phyloP scores from a whole-genome alignment of 2,888 invertebrate genomes.

The Parnassius orleans region DNA sequence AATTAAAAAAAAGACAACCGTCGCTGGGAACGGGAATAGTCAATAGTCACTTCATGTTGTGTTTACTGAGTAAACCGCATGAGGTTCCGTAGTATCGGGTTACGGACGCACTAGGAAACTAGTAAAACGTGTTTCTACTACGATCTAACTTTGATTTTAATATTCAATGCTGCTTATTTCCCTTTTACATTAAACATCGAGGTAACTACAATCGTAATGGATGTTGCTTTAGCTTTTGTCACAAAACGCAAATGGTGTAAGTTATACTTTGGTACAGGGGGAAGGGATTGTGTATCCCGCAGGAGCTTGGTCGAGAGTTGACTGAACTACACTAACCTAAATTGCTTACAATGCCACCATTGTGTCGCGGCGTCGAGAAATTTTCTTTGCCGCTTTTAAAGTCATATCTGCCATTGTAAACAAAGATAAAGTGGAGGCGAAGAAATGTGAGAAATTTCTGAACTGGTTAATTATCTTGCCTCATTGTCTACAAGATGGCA shows the following conservation, averaged over 20 bases:
- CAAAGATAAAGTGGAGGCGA: slow-evolving; percentile 41
- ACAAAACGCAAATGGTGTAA: background rate
- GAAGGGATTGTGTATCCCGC: slow-evolving; percentile 64
- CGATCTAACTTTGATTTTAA: background rate
- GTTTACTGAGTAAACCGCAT: slow-evolving; percentile 74
- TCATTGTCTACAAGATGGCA: slow-evolving; percentile 25
- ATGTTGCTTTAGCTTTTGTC: slow-evolving; percentile 25
- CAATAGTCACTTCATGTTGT: slow-evolving; percentile 80
- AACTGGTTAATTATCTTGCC: slow-evolving; percentile 31
- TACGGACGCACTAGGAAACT: slow-evolving; percentile 46
- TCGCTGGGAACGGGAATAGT: slow-evolving; percentile 73
- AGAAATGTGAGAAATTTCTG: slow-evolving; percentile 32
- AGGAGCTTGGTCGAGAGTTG: slow-evolving; percentile 67
- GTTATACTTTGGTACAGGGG: slow-evolving; percentile 37
- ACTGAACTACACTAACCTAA: slow-evolving; percentile 74
- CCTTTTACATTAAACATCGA: background rate
- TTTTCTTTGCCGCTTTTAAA: slow-evolving; percentile 52
- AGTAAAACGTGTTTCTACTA: slow-evolving; percentile 28
- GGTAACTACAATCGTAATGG: slow-evolving; percentile 39
- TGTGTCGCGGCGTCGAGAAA: slow-evolving; percentile 58
- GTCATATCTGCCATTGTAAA: slow-evolving; percentile 50
- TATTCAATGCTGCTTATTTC: slow-evolving; percentile 38
- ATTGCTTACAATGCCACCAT: slow-evolving; percentile 67
- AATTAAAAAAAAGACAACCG: slow-evolving; percentile 62
- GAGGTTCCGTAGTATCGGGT: slow-evolving; percentile 70